phyloP scores from a whole-genome alignment of 1,140 invertebrate genomes.

The Epicauta chinensis region DNA sequence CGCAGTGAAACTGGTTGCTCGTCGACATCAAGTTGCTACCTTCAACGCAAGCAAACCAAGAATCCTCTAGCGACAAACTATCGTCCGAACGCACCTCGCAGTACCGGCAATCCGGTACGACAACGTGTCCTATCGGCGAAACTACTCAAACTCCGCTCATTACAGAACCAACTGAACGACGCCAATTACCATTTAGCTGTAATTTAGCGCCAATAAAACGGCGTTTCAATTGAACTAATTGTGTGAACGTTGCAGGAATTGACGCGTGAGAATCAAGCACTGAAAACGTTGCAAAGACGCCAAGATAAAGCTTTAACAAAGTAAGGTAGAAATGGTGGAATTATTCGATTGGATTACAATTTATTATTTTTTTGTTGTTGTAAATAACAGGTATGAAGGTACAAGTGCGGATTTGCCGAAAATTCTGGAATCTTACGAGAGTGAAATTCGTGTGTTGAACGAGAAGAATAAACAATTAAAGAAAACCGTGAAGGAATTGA shows the following conservation, averaged over 20 bases:
- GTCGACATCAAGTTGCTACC: slow-evolving; percentile 38
- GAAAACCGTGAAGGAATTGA: slow-evolving; percentile 53
- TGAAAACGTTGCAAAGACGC: slow-evolving; percentile 66
- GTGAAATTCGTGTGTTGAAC: slow-evolving; percentile 67
- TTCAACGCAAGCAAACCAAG: slow-evolving; percentile 36
- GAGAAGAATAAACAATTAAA: slow-evolving; percentile 61
- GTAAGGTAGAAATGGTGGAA: slow-evolving; percentile 33
- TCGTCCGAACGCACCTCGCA: slow-evolving; percentile 16
- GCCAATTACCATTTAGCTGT: slow-evolving; percentile 71
- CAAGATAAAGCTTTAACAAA: slow-evolving; percentile 65
- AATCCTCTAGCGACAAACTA: slow-evolving; percentile 33
- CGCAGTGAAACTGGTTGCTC: slow-evolving; percentile 38
- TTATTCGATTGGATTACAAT: slow-evolving; percentile 2
- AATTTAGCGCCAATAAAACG: too few relatives aligned
- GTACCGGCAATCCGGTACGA: slow-evolving; percentile 43
- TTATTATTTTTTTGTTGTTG: slow-evolving; percentile 16
- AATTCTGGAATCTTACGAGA: slow-evolving; percentile 64
- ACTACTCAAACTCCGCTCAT: slow-evolving; percentile 62
- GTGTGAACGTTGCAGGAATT: slow-evolving; percentile 54
- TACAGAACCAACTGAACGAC: slow-evolving; percentile 73
- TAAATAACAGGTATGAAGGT: slow-evolving; percentile 55
- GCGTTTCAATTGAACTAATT: too few relatives aligned
- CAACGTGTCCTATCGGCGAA: slow-evolving; percentile 70
- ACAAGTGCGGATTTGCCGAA: slow-evolving; percentile 67
- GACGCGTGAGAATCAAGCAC: slow-evolving; percentile 64